Conservation (phyloP, 1,140 invertebrate species). For the Lepidurus apus region DNA sequence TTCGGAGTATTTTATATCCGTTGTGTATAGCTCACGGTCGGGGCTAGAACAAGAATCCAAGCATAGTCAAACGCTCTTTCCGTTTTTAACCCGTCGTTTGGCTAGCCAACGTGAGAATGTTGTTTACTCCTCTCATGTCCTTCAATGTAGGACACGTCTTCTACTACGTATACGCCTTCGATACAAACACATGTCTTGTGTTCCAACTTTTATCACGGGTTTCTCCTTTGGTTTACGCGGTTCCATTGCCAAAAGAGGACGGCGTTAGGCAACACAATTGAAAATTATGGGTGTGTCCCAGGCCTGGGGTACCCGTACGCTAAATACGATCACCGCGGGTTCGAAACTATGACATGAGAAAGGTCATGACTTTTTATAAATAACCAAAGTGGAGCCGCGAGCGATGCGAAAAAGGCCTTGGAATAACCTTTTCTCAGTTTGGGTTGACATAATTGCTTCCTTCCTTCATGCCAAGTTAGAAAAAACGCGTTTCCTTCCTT, state of each 20-base stretch:
- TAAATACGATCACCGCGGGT: neutral
- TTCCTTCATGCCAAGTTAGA: neutral
- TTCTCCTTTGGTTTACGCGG: neutral
- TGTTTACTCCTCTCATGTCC: slow-evolving; percentile 4
- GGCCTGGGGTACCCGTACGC: neutral
- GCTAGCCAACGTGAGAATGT: slow-evolving; percentile 21
- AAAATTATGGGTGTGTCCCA: slow-evolving; percentile 16
- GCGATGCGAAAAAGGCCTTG: neutral
- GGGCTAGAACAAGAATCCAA: neutral
- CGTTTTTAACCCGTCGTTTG: neutral
- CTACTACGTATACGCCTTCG: neutral
- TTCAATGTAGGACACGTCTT: slow-evolving; percentile 1
- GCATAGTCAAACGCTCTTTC: slow-evolving; percentile 3
- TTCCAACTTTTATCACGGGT: neutral
- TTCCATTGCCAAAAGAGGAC: neutral
- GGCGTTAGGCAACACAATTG: neutral
- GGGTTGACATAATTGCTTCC: neutral
- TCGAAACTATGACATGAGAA: neutral
- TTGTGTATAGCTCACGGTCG: neutral
- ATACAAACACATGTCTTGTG: neutral
- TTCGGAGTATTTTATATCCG: neutral
- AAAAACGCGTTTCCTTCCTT: neutral
- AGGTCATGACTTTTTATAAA: slow-evolving; percentile 6
- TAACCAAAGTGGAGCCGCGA: neutral
- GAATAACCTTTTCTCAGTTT: neutral